Evolutionary conservation across 2,888 invertebrate genomes (phyloP).

Genomic region (Oscheius sp.): DNA sequence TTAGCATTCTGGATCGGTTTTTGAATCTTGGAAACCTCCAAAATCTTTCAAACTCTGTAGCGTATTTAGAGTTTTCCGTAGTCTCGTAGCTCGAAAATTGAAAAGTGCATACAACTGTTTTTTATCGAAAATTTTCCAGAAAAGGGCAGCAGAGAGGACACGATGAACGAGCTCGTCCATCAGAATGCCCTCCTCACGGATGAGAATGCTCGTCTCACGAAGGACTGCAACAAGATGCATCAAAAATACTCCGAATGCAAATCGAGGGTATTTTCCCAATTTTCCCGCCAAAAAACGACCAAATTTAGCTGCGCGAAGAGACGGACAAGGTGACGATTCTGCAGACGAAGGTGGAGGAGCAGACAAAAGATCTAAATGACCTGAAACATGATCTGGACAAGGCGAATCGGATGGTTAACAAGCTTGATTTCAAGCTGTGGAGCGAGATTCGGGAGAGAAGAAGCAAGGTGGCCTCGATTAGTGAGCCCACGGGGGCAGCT

Average conservation of each 20-base stretch:
- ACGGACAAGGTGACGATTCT: slow-evolving; percentile 34
- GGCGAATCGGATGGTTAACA: slow-evolving; percentile 63
- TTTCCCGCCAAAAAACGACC: not conserved
- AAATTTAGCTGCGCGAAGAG: slow-evolving; percentile 15
- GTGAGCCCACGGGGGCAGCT: slow-evolving; percentile 7
- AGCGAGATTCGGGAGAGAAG: slow-evolving; percentile 30
- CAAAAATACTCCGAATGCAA: slow-evolving; percentile 16
- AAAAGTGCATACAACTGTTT: too few relatives aligned
- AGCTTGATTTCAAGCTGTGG: slow-evolving; percentile 57
- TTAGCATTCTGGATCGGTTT: too few relatives aligned
- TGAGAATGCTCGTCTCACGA: slow-evolving; percentile 27
- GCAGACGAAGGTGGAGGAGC: slow-evolving; percentile 75
- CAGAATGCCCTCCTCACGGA: slow-evolving; percentile 18
- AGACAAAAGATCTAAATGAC: slow-evolving; percentile 95
- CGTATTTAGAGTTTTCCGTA: too few relatives aligned
- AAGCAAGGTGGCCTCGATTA: not conserved
- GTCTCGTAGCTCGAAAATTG: too few relatives aligned
- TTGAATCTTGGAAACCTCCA: too few relatives aligned
- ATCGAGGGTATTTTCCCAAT: slow-evolving; percentile 11
- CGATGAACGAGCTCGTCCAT: slow-evolving; percentile 38
- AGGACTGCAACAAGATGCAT: slow-evolving; percentile 24
- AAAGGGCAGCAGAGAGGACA: slow-evolving; percentile 27
- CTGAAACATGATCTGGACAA: slow-evolving; percentile 81
- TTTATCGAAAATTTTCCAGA: not conserved
- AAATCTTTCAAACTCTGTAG: too few relatives aligned